Conservation (phyloP, 2,113 vertebrate species). For the Echinops telfairi region DNA sequence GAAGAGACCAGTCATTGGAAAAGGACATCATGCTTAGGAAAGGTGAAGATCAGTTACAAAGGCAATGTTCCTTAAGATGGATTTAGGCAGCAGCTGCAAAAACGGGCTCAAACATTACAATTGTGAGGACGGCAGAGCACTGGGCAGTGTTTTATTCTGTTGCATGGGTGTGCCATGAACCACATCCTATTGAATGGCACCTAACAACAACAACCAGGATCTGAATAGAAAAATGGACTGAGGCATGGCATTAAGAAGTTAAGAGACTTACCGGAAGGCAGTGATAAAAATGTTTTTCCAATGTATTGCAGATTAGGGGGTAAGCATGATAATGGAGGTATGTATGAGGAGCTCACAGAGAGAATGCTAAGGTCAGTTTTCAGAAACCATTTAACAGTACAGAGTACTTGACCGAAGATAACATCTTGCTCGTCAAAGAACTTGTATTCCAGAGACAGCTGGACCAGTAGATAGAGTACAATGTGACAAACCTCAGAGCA, state of each 20-base stretch:
- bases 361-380: background rate
- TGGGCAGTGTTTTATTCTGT: too few relatives aligned
- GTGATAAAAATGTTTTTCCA: slow-evolving; percentile 29
- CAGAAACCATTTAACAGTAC: background rate
- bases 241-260: slow-evolving; percentile 37
- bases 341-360: background rate
- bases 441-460: background rate
- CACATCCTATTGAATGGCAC: too few relatives aligned
- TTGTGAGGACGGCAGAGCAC: too few relatives aligned
- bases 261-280: background rate
- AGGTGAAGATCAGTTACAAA: too few relatives aligned
- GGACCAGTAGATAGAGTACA: background rate
- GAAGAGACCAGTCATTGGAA: too few relatives aligned
- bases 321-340: background rate
- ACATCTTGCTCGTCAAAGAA: background rate
- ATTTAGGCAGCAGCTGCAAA: too few relatives aligned
- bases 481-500: background rate
- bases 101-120: too few relatives aligned
- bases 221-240: background rate
- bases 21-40: too few relatives aligned
- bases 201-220: too few relatives aligned
- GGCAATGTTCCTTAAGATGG: too few relatives aligned
- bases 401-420: slow-evolving; percentile 26
- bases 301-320: background rate
- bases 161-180: too few relatives aligned